These are phyloP conservation scores for Salmo trutta DNA, from an alignment of 2,797 vertebrate species.

Conservation along the genomic window DNA sequence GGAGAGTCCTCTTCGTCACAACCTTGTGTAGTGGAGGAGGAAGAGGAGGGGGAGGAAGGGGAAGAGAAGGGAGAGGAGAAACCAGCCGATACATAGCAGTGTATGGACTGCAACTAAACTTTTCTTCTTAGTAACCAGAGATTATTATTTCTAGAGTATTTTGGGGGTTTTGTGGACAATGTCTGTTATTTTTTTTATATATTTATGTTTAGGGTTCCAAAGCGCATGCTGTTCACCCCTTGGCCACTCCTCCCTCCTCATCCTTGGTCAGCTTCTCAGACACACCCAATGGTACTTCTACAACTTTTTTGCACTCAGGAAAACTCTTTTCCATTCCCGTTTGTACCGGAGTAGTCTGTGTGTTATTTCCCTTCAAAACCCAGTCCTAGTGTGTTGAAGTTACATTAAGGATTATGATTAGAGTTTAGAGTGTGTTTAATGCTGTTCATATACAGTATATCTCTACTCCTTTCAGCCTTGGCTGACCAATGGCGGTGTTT, in stretches of 20 bases:
- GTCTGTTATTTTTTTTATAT: slow-evolving; percentile 58
- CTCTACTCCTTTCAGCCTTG: slow-evolving; percentile 45
- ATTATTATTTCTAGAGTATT: slow-evolving; percentile 80
- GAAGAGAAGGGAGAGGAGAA: slow-evolving; percentile 57
- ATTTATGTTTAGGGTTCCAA: slow-evolving; percentile 77
- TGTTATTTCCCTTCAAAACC: slow-evolving; percentile 43
- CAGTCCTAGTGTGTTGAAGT: slow-evolving; percentile 22
- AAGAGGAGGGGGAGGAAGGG: slow-evolving; percentile 67
- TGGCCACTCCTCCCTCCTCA: slow-evolving; percentile 57
- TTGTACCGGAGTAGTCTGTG: slow-evolving; percentile 67
- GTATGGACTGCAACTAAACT: slow-evolving; percentile 66
- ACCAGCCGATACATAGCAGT: slow-evolving; percentile 77
- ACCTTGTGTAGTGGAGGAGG: slow-evolving; percentile 74
- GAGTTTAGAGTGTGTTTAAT: slow-evolving; percentile 32
- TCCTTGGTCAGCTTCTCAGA: slow-evolving; percentile 68
- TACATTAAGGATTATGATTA: slow-evolving; percentile 21
- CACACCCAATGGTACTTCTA: slow-evolving; percentile 83
- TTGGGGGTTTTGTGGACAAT: slow-evolving; percentile 56
- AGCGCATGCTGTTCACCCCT: slow-evolving; percentile 82
- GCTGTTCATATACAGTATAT: slow-evolving; percentile 33
- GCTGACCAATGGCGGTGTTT: slow-evolving; percentile 54
- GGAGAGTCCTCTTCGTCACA: slow-evolving; percentile 71
- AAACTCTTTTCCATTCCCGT: slow-evolving; percentile 83
- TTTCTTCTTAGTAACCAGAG: slow-evolving; percentile 79
- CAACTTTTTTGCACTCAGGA: slow-evolving; percentile 97